Evolutionary conservation across 2,113 vertebrate genomes (phyloP), one percentile per base, ranked within the genome.

Genomic region (Rhinogobius similis): DNA sequence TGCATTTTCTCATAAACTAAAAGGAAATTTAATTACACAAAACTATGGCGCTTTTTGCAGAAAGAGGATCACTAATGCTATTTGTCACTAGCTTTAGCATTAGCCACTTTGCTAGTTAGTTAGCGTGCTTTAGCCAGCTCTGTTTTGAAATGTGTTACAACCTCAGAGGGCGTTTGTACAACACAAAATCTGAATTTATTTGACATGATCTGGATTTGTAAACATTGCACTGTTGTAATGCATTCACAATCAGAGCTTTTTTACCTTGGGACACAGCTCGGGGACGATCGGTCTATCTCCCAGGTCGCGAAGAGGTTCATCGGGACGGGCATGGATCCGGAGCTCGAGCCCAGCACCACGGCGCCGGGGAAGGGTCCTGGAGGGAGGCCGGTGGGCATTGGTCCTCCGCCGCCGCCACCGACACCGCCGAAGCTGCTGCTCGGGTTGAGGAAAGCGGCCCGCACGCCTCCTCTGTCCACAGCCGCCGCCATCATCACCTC

Each of bases 241-340:
- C 10, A 23, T 46, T 26, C 9, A 72, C 67, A 73, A 61, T 12
- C 29, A 65, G 21, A 46, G 74, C 52, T 4, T 11, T 41, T 41
- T 77, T 90, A 94, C 93, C 93, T 93, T 43, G 92, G 92, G 23
- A 94, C 93, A 76, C 93, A 94, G 93, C 92, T 94, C 4, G 93
- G 93, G 65, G 92, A 94, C 36, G 93, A 93, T 70, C 92, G 90
- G 84, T 94, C 93, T 67, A 94, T 90, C 85, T 94, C 93, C 93
- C 93, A 94, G 75, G 93, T 94, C 61, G 93, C 93, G 38, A 94
- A 94, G 59, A 94, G 93, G 88, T 94, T 94, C 93, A 94, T 94
- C 29, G 93, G 92, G 0, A 94, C 92, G 6, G 92, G 92, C 79
- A 88, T 86, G 76, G 88, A 79, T 62, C 83, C 87, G 70, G 87